phyloP scores from a whole-genome alignment of 2,113 vertebrate genomes.

The Hirundichthys speculiger region DNA sequence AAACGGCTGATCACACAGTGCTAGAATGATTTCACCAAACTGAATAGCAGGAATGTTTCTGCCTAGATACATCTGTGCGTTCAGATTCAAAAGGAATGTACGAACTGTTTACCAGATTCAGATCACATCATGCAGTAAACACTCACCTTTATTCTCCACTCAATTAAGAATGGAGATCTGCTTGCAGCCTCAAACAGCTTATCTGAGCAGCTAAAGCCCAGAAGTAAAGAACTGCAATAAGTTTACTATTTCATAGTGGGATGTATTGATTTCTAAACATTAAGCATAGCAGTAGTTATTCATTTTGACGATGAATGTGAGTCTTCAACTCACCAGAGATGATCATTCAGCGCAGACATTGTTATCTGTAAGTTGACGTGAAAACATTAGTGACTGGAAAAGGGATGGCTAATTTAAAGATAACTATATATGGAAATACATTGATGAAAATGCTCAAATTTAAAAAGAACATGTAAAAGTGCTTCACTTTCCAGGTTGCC shows the following conservation, averaged over 20 bases:
- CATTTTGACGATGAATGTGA: slow-evolving; percentile 54
- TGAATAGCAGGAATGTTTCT: slow-evolving; percentile 20
- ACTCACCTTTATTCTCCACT: slow-evolving; percentile 36
- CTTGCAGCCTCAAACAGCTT: slow-evolving; percentile 53
- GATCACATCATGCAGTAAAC: slow-evolving; percentile 49
- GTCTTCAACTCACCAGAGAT: slow-evolving; percentile 42
- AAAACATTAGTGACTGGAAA: slow-evolving; percentile 40
- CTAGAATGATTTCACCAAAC: slow-evolving; percentile 53
- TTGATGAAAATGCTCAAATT: slow-evolving; percentile 55
- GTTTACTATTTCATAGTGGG: slow-evolving; percentile 38
- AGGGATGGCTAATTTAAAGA: slow-evolving; percentile 41
- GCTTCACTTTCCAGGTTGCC: slow-evolving; percentile 64
- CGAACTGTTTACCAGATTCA: slow-evolving; percentile 49
- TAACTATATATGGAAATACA: slow-evolving; percentile 66
- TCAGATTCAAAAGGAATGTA: slow-evolving; percentile 53
- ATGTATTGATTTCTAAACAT: slow-evolving; percentile 20
- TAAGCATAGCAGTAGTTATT: slow-evolving; percentile 23
- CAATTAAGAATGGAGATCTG: slow-evolving; percentile 23
- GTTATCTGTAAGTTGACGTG: slow-evolving; percentile 33
- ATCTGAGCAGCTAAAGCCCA: slow-evolving; percentile 20
- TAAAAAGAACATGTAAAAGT: slow-evolving; percentile 32
- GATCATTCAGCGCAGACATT: slow-evolving; percentile 39
- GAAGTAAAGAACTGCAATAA: slow-evolving; percentile 64
- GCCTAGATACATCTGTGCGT: slow-evolving; percentile 20
- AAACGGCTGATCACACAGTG: slow-evolving; percentile 18